Evolutionary conservation across 2,797 vertebrate genomes (phyloP), one percentile per base, ranked within the genome.

Genomic region (Chromis chromis): DNA sequence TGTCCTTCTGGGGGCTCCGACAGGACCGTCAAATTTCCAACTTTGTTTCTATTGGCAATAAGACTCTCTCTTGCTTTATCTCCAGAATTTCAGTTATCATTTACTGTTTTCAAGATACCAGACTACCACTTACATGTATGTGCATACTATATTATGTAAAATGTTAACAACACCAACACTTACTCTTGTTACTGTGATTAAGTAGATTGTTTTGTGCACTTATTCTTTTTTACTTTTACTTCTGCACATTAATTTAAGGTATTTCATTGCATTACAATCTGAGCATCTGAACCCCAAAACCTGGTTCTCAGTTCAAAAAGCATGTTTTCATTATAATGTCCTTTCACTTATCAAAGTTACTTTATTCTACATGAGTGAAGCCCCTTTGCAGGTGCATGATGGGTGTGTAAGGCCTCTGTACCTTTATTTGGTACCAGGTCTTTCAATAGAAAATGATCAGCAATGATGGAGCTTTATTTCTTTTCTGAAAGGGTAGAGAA

Each of bases 1-100:
- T 59, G 22, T 79, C 75, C 63, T 72, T 70, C 44, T 68, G 70
- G 74, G 74, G 79, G 80, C 71, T 84, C 77, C 21, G 52, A 42
- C 72, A 62, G 21, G 28, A 25, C 4, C 25, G 64, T 70, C 33
- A 44, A 1, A 53, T 70, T 74, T 68, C 24, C 31, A 49, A 54
- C 22, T 64, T 63, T 52, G n/a, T 55, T 74, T 73, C 65, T 54
- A 54, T 14, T 62, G 54, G 60, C 65, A 39, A 61, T 44, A 7
- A 39, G 8, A 39, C 21, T 64, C 74, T 79, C 82, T 80, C 4
- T 49, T 25, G 5, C 61, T 44, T 17, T 28, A 68, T n/a, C 8
- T 57, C 17, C 55, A 57, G 13, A 54, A 27, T 79, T 28, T 62
- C 9, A 46, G 27, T 11, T 39, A 12, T 50, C 33, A 33, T 7